Base-by-base conservation (phyloP, 1,140 invertebrate genomes). In the Neelides sp. region DNA sequence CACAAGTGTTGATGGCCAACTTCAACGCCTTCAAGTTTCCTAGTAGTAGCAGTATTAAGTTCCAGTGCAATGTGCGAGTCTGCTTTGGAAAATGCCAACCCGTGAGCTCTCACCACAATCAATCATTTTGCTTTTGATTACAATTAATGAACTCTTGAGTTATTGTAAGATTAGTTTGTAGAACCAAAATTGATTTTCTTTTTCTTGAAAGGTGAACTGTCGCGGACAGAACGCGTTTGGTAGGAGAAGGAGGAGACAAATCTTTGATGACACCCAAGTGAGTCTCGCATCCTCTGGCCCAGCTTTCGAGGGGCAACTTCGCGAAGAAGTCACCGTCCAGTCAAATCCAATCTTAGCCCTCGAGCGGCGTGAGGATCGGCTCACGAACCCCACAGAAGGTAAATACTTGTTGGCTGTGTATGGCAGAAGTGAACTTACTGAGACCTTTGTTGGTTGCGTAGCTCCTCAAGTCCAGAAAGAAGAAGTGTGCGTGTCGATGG, bases 11-110 rank as follows among this genome's bases (percentile, higher is more conserved):
- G 19, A 71, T 83, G 63, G 88, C 88, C 34, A 78, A 80, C 52
- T 93, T 95, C 65, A 91, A 91, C 65, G 90, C 89, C 3, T 95
- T 95, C 66, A 94, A 95, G 66, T 95, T 95, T 76, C 90, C 89
- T 0, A 87, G 83, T 52, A 89, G 85, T 62, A 89, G 92, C 62
- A 92, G 90, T 64, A 88, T 94, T 60, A 73, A 87, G 67, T 94
- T 94, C 83, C 88, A 93, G 67, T 94, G 90, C 66, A 93, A 92
- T 65, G 90, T 94, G 64, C 75, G 89, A 37, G 88, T 94, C 3
- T 94, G 90, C 73, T 94, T 94, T 64, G 87, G 88, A 66, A 84
- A 81, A 69, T 94, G 90, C 70, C 89, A 91, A 75, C 89, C 90
- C 52, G 87, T 86, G 73, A 76, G 78, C 73, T 39, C n/a, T n/a